A percentile compares a stretch with the other conserved stretches of the same genome.
These are phyloP conservation scores for Laspeyria flexula DNA, from an alignment of 2,888 invertebrate genomes.

Conservation along the genomic window DNA sequence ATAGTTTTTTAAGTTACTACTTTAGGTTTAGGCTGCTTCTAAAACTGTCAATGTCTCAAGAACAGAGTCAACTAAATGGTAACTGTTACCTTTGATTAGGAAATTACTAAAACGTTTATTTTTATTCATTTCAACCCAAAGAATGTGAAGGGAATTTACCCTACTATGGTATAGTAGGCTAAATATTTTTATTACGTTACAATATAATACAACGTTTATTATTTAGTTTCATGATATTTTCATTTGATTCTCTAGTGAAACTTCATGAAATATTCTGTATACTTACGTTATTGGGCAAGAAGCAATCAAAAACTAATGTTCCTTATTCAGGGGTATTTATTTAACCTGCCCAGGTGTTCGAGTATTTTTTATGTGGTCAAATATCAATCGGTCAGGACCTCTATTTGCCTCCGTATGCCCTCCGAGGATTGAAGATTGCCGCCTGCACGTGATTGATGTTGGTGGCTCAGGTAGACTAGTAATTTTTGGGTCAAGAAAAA, in stretches of 20 bases:
- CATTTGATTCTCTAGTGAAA: not conserved
- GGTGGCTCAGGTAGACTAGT: slow-evolving; percentile 24
- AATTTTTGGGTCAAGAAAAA: slow-evolving; percentile 42
- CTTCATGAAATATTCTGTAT: slow-evolving; percentile 17
- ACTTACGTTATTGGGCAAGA: slow-evolving; percentile 9
- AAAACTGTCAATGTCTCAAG: too few relatives aligned
- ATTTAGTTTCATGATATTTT: too few relatives aligned
- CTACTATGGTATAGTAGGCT: too few relatives aligned
- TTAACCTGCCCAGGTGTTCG: slow-evolving; percentile 14
- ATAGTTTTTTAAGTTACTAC: too few relatives aligned
- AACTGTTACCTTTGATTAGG: too few relatives aligned
- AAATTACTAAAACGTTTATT: too few relatives aligned
- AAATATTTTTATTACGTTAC: too few relatives aligned
- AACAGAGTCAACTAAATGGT: too few relatives aligned
- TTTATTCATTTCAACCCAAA: too few relatives aligned
- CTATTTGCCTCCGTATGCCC: slow-evolving; percentile 28
- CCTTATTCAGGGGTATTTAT: slow-evolving; percentile 21
- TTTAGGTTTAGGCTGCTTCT: too few relatives aligned
- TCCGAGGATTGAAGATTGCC: slow-evolving; percentile 35
- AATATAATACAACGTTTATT: too few relatives aligned
- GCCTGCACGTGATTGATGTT: slow-evolving; percentile 44
- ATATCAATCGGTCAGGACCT: slow-evolving; percentile 44
- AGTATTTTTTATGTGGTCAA: slow-evolving; percentile 41
- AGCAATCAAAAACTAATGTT: slow-evolving; percentile 15
- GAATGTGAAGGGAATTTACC: too few relatives aligned